These are phyloP conservation scores for Elegia similella DNA, from an alignment of 2,888 invertebrate species.

Conservation along the genomic window DNA sequence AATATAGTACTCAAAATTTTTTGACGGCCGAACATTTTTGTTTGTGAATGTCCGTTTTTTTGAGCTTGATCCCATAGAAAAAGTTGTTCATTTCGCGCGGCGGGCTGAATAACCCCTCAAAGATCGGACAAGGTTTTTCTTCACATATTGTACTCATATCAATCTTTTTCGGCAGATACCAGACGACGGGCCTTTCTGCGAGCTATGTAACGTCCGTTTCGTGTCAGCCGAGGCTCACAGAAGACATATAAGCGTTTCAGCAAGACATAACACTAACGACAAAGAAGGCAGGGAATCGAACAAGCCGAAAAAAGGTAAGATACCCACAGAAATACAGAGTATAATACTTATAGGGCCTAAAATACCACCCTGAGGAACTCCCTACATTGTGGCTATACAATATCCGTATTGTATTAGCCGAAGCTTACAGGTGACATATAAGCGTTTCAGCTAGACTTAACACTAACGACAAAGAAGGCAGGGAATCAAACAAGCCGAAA, in stretches of 20 bases:
- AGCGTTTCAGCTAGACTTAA: conserved; percentile 59
- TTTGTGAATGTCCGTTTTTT: too few relatives aligned
- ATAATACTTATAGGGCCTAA: too few relatives aligned
- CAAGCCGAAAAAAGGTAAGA: conserved; percentile 43
- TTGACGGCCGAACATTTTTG: too few relatives aligned
- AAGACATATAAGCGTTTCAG: conserved; percentile 57
- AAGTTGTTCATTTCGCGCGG: too few relatives aligned
- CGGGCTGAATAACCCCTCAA: too few relatives aligned
- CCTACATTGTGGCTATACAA: too few relatives aligned
- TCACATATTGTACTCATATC: too few relatives aligned
- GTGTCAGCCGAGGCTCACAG: conserved; percentile 50
- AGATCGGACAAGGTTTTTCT: too few relatives aligned
- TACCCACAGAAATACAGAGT: neutral
- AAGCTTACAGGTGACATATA: conserved; percentile 39
- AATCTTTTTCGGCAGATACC: conserved; percentile 49
- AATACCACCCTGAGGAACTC: too few relatives aligned
- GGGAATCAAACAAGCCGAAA: conserved; percentile 43
- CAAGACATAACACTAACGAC: conserved; percentile 46
- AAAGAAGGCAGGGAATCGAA: conserved; percentile 42
- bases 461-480: conserved; percentile 38
- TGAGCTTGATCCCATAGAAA: too few relatives aligned
- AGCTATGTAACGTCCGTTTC: conserved; percentile 59
- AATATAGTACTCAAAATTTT: too few relatives aligned
- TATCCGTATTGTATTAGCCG: neutral
- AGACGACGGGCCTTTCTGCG: conserved; percentile 61